A percentile compares a stretch with the other conserved stretches of the same genome.
phyloP scores from a whole-genome alignment of 2,888 invertebrate genomes.

The Heliconius aoede region DNA sequence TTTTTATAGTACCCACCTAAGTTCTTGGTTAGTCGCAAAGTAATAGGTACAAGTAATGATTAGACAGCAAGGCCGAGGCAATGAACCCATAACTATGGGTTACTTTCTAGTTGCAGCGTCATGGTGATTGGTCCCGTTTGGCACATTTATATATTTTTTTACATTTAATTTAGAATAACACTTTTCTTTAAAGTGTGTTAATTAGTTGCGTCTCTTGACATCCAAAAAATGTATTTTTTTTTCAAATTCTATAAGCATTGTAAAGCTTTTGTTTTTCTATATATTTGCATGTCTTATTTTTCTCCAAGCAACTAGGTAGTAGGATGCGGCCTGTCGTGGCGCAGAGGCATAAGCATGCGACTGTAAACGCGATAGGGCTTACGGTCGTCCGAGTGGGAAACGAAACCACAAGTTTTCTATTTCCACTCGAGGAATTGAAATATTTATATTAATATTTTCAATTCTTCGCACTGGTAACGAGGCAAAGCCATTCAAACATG shows the following conservation, averaged over 20 bases:
- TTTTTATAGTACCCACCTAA: not conserved
- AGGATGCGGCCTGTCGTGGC: no score
- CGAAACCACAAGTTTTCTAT: no score
- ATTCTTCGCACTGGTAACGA: not conserved
- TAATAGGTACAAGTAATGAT: constrained; percentile 7
- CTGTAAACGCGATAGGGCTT: no score
- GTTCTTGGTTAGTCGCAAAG: not conserved
- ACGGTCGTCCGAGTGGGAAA: no score
- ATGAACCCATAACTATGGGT: constrained; percentile 19
- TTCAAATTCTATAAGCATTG: no score
- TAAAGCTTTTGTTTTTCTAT: no score
- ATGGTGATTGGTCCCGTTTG: not conserved
- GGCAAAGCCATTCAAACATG: not conserved
- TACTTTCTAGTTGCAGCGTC: constrained; percentile 34
- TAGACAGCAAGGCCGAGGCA: constrained; percentile 35
- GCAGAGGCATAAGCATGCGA: no score
- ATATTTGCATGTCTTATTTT: no score
- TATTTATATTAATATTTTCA: not conserved
- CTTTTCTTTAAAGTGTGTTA: no score
- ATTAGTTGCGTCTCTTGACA: no score
- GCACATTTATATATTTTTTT: not conserved
- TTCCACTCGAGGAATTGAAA: not conserved
- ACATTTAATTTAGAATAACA: not conserved
- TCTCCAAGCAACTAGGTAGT: no score
- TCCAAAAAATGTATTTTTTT: no score